Evolutionary conservation across 2,888 invertebrate species (phyloP), one percentile per base, ranked within the genome.

Genomic region (Meloe dianella): DNA sequence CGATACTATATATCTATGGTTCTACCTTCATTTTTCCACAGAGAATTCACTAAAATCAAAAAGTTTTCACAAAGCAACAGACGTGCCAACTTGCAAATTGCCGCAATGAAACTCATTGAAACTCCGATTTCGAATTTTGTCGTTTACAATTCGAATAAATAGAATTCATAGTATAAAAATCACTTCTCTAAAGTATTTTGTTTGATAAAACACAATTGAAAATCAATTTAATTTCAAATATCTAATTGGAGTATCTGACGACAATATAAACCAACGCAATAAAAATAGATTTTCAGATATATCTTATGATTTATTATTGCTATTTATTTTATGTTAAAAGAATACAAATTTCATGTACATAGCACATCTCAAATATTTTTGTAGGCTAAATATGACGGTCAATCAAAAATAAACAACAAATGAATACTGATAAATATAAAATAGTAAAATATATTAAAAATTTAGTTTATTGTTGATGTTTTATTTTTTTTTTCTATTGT

Each of bases 101-200:
- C 20, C 47, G 17, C 20, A 51, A 51, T 51, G 51, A 22, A 51
- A 51, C 22, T 51, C 51, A 51, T 51, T 24, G 51, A 51, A 51
- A 24, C 51, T 51, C 51, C 22, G 12, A 51, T 22, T 51, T 14
- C 24, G 35, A 35, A 35, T 35, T n/a, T 35, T 35, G 35, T 35
- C 35, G 35, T 14, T 14, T 35, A 14, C 35, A 35, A 35, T 35
- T 35, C 1, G 35, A 35, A 35, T 35, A 35, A 35, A 5, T 35
- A 35, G 14, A 14, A 14, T 1, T 14, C 2, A 14, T 1, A 35
- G 14, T 12, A 14, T 35, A 14, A 7, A 35, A 35, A 35, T 14
- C n/a, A n/a, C n/a, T n/a, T n/a, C n/a, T n/a, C n/a, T n/a, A n/a
- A n/a, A n/a, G n/a, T n/a, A n/a, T n/a, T n/a, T n/a, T n/a, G n/a